Evolutionary conservation across 2,797 vertebrate genomes (phyloP).

Genomic region (Sebastes kiyomatsui): DNA sequence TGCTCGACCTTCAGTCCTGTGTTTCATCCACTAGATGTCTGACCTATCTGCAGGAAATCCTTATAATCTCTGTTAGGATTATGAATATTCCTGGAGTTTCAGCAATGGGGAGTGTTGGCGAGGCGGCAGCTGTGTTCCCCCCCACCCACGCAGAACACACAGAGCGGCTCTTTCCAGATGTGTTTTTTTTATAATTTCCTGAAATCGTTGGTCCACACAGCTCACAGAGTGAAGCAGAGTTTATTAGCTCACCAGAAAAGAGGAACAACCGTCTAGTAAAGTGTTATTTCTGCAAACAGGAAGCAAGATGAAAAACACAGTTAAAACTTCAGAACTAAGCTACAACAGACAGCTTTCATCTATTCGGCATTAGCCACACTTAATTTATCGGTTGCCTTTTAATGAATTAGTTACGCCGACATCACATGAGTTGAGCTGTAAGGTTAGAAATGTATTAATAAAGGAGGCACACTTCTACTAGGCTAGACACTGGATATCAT

Average conservation of each 20-base stretch:
- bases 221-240: not conserved
- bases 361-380: not conserved
- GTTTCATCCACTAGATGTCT: not conserved
- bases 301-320: not conserved
- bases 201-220: not conserved
- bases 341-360: constrained; percentile 2
- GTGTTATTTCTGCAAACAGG: not conserved
- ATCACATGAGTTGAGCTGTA: not conserved
- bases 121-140: not conserved
- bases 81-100: constrained; percentile 21
- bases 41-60: constrained; percentile 40
- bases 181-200: constrained; percentile 25
- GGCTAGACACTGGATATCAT: not conserved
- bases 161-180: constrained; percentile 32
- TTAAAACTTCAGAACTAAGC: not conserved
- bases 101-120: not conserved
- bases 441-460: not conserved
- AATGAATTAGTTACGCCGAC: not conserved
- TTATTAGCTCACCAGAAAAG: constrained; percentile 35
- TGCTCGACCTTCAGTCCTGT: not conserved
- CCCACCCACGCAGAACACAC: not conserved
- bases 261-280: constrained; percentile 16
- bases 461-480: not conserved
- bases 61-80: constrained; percentile 1
- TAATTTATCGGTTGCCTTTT: not conserved